Conservation (phyloP, 2,888 invertebrate species). For the Ariolimax columbianus region DNA sequence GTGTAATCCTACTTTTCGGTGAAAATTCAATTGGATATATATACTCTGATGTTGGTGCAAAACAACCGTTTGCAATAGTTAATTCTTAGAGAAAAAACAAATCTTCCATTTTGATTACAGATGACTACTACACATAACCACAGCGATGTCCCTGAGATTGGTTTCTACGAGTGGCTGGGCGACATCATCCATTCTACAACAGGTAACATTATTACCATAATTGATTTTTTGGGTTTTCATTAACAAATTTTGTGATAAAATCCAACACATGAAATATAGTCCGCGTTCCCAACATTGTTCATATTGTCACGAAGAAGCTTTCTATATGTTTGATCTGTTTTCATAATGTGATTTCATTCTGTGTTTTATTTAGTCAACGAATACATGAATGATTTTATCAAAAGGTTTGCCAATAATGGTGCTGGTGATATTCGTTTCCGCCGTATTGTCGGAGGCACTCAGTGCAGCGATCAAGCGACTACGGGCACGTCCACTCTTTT, state of each 20-base stretch:
- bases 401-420: slow-evolving; percentile 27
- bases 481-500: slow-evolving; percentile 18
- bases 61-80: too few relatives aligned
- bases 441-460: slow-evolving; percentile 1
- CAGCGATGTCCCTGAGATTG: background rate
- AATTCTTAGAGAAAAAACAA: too few relatives aligned
- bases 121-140: slow-evolving; percentile 23
- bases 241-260: background rate
- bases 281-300: too few relatives aligned
- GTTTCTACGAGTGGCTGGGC: slow-evolving; percentile 7
- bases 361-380: background rate
- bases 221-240: too few relatives aligned
- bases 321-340: too few relatives aligned
- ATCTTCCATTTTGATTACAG: too few relatives aligned
- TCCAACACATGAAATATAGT: too few relatives aligned
- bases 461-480: slow-evolving; percentile 10
- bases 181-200: background rate
- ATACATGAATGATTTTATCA: background rate
- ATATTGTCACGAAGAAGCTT: too few relatives aligned
- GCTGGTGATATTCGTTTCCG: slow-evolving; percentile 1
- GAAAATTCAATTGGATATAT: too few relatives aligned
- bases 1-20: too few relatives aligned
- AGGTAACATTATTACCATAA: too few relatives aligned
- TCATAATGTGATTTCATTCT: background rate
- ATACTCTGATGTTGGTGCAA: too few relatives aligned